A percentile compares a stretch with the other conserved stretches of the same genome.
These are phyloP conservation scores for Heteropelma amictum DNA, from an alignment of 2,888 invertebrate genomes.

Conservation along the genomic window DNA sequence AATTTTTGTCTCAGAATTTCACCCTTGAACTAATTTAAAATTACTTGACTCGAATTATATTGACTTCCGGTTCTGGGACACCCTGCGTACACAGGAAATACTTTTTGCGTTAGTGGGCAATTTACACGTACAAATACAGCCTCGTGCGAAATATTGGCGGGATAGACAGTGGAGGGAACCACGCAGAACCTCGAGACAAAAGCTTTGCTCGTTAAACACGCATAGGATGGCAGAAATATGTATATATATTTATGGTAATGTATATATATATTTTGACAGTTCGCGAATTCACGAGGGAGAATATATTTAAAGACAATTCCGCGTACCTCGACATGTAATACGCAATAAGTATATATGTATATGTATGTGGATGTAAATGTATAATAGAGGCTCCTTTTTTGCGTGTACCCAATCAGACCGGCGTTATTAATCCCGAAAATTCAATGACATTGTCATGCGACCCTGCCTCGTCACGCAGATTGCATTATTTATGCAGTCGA, in stretches of 20 bases:
- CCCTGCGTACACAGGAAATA: too few species aligned
- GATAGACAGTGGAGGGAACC: too few species aligned
- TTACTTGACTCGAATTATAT: too few species aligned
- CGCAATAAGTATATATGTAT: neutral
- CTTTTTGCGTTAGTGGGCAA: too few species aligned
- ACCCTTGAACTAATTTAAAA: too few species aligned
- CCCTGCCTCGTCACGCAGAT: slow-evolving; percentile 73
- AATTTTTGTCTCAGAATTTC: too few species aligned
- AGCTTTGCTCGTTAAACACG: slow-evolving; percentile 32
- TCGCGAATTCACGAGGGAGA: slow-evolving; percentile 28
- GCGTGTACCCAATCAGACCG: slow-evolving; percentile 9
- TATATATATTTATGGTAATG: neutral
- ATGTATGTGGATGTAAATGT: neutral
- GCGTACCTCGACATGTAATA: neutral
- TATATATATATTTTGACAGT: slow-evolving; percentile 7
- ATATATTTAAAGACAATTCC: slow-evolving; percentile 28
- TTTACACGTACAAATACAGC: too few species aligned
- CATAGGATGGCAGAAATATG: neutral
- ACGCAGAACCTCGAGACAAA: slow-evolving; percentile 18
- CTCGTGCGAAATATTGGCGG: too few species aligned
- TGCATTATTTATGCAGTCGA: slow-evolving; percentile 68
- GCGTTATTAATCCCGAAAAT: slow-evolving; percentile 72
- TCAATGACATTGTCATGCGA: slow-evolving; percentile 74
- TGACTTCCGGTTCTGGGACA: slow-evolving; percentile 8
- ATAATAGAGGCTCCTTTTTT: too few species aligned